Base-by-base conservation (phyloP, 2,888 invertebrate genomes). In the Lasioglossum lativentre region DNA sequence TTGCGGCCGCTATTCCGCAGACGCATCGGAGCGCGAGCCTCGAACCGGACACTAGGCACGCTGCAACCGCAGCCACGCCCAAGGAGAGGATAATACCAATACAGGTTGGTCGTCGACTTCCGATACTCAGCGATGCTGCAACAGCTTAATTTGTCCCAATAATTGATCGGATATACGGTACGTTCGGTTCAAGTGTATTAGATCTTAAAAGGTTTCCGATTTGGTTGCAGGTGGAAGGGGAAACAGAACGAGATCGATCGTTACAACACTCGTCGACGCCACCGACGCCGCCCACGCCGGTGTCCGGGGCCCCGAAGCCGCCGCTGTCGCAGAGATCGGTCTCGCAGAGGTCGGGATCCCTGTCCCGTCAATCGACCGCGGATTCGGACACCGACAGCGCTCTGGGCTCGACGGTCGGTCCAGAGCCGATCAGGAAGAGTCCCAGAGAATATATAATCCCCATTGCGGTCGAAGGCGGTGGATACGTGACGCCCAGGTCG, bases 381-480 rank as follows among this genome's bases (percentile, higher is more conserved):
- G 97, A 97, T 86, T 97, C 97, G 16, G 98, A 98, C 91, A 97
- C 97, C 0, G 97, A 97, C 89, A 96, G 96, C 91, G 96, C 95
- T 90, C 95, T 95, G 27, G 94, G 94, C 27, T 94, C 95, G 19
- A 95, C 96, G 12, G 91, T 94, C 5, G 96, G 96, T 38, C 96
- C 96, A 92, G 97, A 97, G 94, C 98, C 98, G 10, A 98, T 98
- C 93, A 97, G 97, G 94, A 98, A 98, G 95, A 98, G 98, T 23
- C 98, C 98, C 27, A 96, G 98, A 70, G 98, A 98, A 95, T 98
- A 98, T 94, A 98, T 98, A 92, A 98, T 98, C 95, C 98, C 98
- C n/a, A 98, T 98, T 93, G 98, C 98, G 30, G 97, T 98, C 80
- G 98, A 98, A 95, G 98, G 98, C 90, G 98, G 98, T 86, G 98